Percentiles rank a stretch among this genome's conserved stretches.
Conservation (phyloP, 2,797 vertebrate genomes). For the Arrhamphus sclerolepis region DNA sequence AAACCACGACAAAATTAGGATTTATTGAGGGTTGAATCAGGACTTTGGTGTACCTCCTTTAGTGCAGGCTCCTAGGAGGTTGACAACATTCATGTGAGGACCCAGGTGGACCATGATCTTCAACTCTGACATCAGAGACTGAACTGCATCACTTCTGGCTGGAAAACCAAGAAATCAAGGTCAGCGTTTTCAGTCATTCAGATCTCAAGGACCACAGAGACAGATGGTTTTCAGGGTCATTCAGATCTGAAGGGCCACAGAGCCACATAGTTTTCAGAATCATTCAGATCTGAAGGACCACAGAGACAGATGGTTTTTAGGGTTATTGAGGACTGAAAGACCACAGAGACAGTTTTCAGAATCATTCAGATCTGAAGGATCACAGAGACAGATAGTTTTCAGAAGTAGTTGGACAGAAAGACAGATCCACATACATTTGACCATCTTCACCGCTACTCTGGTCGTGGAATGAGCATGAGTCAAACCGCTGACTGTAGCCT, state of each 20-base stretch:
- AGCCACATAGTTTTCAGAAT: too few species aligned
- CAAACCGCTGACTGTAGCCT: slow-evolving; percentile 86
- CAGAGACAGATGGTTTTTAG: too few species aligned
- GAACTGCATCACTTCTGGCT: slow-evolving; percentile 37
- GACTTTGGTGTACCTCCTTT: slow-evolving; percentile 37
- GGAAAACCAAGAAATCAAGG: slow-evolving; percentile 2
- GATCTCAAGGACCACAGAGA: neutral
- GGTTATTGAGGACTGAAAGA: too few species aligned
- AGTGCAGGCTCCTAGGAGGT: slow-evolving; percentile 68
- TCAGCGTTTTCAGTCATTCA: neutral
- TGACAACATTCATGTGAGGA: slow-evolving; percentile 67
- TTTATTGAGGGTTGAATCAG: neutral
- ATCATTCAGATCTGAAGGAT: too few species aligned
- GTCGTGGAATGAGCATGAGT: slow-evolving; percentile 81
- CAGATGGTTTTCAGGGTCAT: too few species aligned
- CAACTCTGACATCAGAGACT: slow-evolving; percentile 63
- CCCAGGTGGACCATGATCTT: slow-evolving; percentile 66
- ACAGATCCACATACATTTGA: slow-evolving; percentile 83
- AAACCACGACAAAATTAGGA: neutral
- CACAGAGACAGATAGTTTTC: too few species aligned
- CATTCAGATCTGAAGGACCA: too few species aligned
- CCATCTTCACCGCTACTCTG: slow-evolving; percentile 90
- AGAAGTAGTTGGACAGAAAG: too few species aligned
- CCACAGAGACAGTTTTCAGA: too few species aligned
- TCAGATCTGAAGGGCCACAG: too few species aligned